phyloP scores from a whole-genome alignment of 2,888 invertebrate species.

The Pemphredon lugubris region DNA sequence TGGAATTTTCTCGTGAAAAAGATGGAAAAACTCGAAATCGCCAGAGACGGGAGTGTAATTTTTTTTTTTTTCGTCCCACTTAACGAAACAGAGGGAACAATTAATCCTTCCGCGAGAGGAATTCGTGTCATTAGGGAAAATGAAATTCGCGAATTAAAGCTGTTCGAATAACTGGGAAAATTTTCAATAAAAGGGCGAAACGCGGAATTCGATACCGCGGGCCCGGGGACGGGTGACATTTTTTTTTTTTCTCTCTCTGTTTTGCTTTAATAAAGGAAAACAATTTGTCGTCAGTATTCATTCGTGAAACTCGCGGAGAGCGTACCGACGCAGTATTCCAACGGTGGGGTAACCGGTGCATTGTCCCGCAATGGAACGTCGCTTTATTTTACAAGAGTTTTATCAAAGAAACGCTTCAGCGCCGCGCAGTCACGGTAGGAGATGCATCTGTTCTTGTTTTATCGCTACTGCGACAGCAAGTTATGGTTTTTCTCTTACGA shows the following conservation, averaged over 20 bases:
- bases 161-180: no score
- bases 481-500: slow-evolving; percentile 33
- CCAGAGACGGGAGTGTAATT: no score
- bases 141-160: no score
- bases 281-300: slow-evolving; percentile 34
- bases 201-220: no score
- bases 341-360: slow-evolving; percentile 31
- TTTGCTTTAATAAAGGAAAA: slow-evolving; percentile 20
- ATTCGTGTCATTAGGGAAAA: no score
- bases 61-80: no score
- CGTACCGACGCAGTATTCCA: slow-evolving; percentile 25
- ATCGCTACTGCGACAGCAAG: neutral
- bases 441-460: slow-evolving; percentile 10
- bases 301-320: slow-evolving; percentile 18
- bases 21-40: no score
- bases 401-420: slow-evolving; percentile 35
- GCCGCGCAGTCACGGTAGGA: slow-evolving; percentile 8
- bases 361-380: slow-evolving; percentile 39
- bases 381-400: slow-evolving; percentile 48
- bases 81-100: no score
- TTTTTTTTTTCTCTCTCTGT: neutral
- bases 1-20: no score
- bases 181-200: no score
- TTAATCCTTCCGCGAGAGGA: no score
- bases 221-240: no score